Evolutionary conservation across 2,113 vertebrate genomes (phyloP).

Genomic region (Corvus hawaiiensis): DNA sequence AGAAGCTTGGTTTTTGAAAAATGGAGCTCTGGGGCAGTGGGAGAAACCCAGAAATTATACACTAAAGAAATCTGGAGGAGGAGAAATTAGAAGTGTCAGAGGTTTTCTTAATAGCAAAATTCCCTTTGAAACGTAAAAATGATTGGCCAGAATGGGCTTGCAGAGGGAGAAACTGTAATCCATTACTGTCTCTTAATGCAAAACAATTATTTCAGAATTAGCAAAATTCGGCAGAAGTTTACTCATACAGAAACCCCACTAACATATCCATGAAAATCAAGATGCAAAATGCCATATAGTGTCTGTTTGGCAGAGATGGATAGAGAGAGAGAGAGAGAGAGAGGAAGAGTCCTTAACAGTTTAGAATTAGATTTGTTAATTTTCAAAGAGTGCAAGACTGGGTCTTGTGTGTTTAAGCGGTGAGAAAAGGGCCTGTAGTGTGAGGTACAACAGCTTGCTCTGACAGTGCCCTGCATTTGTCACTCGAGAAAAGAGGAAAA

Average conservation of each 20-base stretch:
- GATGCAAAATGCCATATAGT: neutral
- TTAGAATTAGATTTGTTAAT: slow-evolving; percentile 23
- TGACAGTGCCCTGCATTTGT: neutral
- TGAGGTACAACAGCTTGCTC: neutral
- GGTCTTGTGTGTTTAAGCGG: neutral
- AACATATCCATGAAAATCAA: neutral
- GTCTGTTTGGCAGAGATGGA: neutral
- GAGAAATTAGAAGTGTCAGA: neutral
- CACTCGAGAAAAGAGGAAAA: slow-evolving; percentile 52
- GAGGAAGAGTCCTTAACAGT: neutral
- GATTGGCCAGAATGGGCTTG: neutral
- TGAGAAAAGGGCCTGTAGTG: neutral
- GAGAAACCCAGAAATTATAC: neutral
- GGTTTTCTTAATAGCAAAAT: neutral
- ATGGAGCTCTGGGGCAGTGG: neutral
- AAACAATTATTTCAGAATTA: neutral
- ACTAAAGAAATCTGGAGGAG: neutral
- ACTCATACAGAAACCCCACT: neutral
- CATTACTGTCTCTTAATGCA: neutral
- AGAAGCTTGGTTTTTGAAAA: neutral
- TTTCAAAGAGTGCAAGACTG: neutral
- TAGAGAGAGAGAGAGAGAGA: neutral
- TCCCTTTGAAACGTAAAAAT: neutral
- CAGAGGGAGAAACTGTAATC: neutral
- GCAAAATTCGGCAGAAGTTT: neutral